A percentile compares a stretch with the other conserved stretches of the same genome.
Conservation (phyloP, 1,140 invertebrate genomes). For the Acyrthosiphon pisum region DNA sequence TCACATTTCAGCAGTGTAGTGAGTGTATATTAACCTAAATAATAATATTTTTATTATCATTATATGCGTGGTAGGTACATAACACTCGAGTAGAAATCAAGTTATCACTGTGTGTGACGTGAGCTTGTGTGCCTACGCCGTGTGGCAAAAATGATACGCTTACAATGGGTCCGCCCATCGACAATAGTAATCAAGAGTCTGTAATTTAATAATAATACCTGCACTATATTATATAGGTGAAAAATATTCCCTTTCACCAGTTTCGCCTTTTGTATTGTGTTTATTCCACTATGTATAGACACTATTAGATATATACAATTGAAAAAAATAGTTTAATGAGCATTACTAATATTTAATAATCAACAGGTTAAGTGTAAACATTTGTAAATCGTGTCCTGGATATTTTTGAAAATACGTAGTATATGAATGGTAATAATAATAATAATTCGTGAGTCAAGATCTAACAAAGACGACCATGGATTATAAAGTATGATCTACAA, state of each 20-base stretch:
- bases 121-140: neutral
- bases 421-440: neutral
- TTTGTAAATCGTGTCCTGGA: slow-evolving; percentile 12
- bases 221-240: slow-evolving; percentile 26
- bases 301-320: slow-evolving; percentile 2
- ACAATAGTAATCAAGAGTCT: slow-evolving; percentile 56
- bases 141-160: neutral
- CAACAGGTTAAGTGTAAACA: slow-evolving; percentile 32
- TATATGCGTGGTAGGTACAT: neutral
- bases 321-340: slow-evolving; percentile 13
- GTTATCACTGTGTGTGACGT: neutral
- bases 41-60: neutral
- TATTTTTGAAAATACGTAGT: neutral
- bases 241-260: slow-evolving; percentile 38
- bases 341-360: slow-evolving; percentile 34
- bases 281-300: neutral
- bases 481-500: neutral
- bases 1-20: neutral
- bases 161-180: slow-evolving; percentile 45
- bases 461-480: neutral
- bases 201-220: slow-evolving; percentile 54
- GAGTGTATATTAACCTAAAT: neutral
- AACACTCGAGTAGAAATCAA: slow-evolving; percentile 45
- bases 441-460: neutral
- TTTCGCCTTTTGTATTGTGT: slow-evolving; percentile 18